Evolutionary conservation across 2,113 vertebrate species (phyloP), one percentile per base, ranked within the genome.

Genomic region (Salvelinus sp.): DNA sequence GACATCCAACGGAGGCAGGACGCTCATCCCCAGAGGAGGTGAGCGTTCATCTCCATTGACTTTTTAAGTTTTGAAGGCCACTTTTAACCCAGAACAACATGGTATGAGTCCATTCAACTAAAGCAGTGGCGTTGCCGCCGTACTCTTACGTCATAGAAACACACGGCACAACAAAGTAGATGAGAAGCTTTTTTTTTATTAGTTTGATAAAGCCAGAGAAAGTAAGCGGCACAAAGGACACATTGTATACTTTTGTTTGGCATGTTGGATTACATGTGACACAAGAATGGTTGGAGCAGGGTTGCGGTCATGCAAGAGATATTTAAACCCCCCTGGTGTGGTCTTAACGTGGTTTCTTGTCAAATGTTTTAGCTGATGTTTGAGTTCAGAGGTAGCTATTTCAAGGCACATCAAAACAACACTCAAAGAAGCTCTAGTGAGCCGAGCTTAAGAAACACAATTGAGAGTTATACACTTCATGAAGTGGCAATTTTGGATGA

Each of bases 21-120:
- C 73, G 3, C 92, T 98, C 88, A 96, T 85, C 77, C 90, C 89
- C 38, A 44, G 38, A 58, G 91, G 90, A 90, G 92, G 93, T 92
- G 65, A 82, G 25, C n/a, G 25, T 13, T 23, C 62, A 63, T 25
- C 3, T 12, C 18, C 14, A 62, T 6, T 6, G 16, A n/a, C 13
- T 58, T 18, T 16, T 58, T 18, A 58, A 6, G 14, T 16, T 4
- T 70, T 70, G 22, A 70, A 18, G 54, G 10, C 20, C 7, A 7
- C 38, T 44, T 44, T 9, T 9, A 44, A 44, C 38, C 38, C 38
- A 44, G 7, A 44, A 18, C 20, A 60, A n/a, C 20, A n/a, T 5
- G 57, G 4, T 60, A 18, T 18, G 4, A 18, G 18, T 18, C 14
- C 57, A 18, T 60, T 60, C 10, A 18, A 4, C 1, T 13, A 14